phyloP scores from a whole-genome alignment of 1,140 invertebrate genomes.

The Drosophila cardini region DNA sequence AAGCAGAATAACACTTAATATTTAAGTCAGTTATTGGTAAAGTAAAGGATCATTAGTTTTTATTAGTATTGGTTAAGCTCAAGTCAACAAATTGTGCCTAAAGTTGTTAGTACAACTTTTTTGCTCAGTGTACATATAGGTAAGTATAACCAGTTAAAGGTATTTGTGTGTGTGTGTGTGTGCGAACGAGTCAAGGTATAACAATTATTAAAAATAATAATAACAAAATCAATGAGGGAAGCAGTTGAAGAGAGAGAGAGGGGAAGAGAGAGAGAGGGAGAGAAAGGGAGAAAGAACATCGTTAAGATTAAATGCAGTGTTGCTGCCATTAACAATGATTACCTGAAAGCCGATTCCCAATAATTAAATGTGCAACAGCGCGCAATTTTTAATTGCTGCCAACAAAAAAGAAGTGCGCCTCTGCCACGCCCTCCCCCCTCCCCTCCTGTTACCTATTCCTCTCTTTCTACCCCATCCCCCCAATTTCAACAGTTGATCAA shows the following conservation, averaged over 20 bases:
- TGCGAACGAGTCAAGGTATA: conserved; percentile 17
- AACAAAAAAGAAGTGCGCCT: conserved; percentile 52
- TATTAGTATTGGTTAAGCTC: too few relatives aligned
- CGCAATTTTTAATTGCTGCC: conserved; percentile 81
- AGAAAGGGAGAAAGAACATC: conserved; percentile 32
- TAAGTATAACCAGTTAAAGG: conserved; percentile 55
- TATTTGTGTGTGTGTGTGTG: conserved; percentile 15
- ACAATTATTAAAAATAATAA: conserved; percentile 3
- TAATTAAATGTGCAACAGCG: conserved; percentile 83
- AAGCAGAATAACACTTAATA: too few relatives aligned
- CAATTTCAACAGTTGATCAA: neutral
- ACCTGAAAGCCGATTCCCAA: conserved; percentile 82
- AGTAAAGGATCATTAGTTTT: too few relatives aligned
- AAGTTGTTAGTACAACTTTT: too few relatives aligned
- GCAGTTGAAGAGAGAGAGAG: neutral
- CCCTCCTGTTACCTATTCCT: neutral
- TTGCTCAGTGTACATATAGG: conserved; percentile 23
- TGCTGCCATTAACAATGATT: conserved; percentile 83
- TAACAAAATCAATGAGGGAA: neutral
- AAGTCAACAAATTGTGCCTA: too few relatives aligned
- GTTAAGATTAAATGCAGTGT: conserved; percentile 79
- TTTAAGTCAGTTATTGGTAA: too few relatives aligned
- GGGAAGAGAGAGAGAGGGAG: neutral
- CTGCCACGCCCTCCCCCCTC: conserved; percentile 33
- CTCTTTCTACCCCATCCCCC: conserved; percentile 12